Conservation (phyloP, 2,888 invertebrate species). For the Acanthococcus lagerstroemiae region DNA sequence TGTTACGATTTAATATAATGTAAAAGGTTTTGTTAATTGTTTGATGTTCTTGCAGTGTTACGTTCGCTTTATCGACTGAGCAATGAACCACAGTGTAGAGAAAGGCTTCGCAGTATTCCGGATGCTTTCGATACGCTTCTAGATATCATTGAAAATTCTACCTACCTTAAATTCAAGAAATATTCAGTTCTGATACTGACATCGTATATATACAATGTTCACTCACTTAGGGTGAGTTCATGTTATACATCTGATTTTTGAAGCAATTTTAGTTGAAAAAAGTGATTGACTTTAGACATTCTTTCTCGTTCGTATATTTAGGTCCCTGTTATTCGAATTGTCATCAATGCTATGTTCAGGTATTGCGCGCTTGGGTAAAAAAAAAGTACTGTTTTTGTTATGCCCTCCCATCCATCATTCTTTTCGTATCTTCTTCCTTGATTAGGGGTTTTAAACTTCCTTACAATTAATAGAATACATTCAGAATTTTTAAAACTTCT, state of each 20-base stretch:
- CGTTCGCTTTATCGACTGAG: slow-evolving; percentile 1
- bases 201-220: slow-evolving; percentile 9
- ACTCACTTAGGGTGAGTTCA: slow-evolving; percentile 10
- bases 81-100: slow-evolving; percentile 13
- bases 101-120: slow-evolving; percentile 15
- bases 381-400: too few relatives aligned
- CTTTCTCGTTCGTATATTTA: too few relatives aligned
- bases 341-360: too few relatives aligned
- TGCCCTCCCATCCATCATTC: too few relatives aligned
- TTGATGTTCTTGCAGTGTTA: slow-evolving; percentile 9
- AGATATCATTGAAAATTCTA: slow-evolving; percentile 12
- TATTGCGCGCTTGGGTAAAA: too few relatives aligned
- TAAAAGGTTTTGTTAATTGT: background rate
- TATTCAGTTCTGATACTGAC: slow-evolving; percentile 9
- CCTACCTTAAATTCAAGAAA: slow-evolving; percentile 18
- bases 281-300: too few relatives aligned
- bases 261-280: background rate
- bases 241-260: background rate
- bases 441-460: too few relatives aligned
- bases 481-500: too few relatives aligned
- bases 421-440: too few relatives aligned
- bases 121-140: slow-evolving; percentile 17
- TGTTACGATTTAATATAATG: background rate
- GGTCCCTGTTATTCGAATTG: too few relatives aligned
- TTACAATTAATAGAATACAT: too few relatives aligned